Conservation (phyloP, 1,140 invertebrate genomes). For the Lethrus apterus region DNA sequence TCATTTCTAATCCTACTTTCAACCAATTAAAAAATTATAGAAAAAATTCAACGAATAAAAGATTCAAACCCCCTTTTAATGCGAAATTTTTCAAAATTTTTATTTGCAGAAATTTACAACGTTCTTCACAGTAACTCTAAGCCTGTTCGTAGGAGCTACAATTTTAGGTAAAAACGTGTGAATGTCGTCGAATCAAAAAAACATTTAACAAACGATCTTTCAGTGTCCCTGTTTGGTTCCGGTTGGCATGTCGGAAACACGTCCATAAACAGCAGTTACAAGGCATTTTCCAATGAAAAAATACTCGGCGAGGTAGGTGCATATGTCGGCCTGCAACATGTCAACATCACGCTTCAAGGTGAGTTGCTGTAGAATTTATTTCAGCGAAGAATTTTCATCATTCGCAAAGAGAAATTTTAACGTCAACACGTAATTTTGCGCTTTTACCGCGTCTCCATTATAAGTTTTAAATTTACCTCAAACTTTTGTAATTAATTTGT, state of each 20-base stretch:
- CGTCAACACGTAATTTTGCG: not conserved
- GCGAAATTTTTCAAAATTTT: too few relatives aligned
- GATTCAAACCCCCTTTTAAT: too few relatives aligned
- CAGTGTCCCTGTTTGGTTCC: constrained; percentile 85
- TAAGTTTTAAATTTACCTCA: not conserved
- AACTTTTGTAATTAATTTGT: not conserved
- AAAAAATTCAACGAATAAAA: too few relatives aligned
- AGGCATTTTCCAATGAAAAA: constrained; percentile 84
- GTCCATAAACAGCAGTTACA: constrained; percentile 79
- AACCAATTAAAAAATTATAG: too few relatives aligned
- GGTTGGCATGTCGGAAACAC: constrained; percentile 89
- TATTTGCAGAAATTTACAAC: constrained; percentile 79
- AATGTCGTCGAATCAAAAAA: constrained; percentile 3
- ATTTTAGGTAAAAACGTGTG: constrained; percentile 68
- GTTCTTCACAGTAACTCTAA: constrained; percentile 84
- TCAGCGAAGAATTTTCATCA: too few relatives aligned
- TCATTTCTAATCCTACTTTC: too few relatives aligned
- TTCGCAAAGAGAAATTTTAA: not conserved
- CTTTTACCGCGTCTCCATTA: not conserved
- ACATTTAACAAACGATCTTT: constrained; percentile 32
- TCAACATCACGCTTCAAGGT: constrained; percentile 94
- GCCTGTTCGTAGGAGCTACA: constrained; percentile 84
- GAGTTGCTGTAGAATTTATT: too few relatives aligned
- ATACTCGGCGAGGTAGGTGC: constrained; percentile 82
- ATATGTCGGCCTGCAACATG: constrained; percentile 86